These are phyloP conservation scores for Diplazon laetatorius DNA, from an alignment of 2,888 invertebrate genomes.

Conservation along the genomic window DNA sequence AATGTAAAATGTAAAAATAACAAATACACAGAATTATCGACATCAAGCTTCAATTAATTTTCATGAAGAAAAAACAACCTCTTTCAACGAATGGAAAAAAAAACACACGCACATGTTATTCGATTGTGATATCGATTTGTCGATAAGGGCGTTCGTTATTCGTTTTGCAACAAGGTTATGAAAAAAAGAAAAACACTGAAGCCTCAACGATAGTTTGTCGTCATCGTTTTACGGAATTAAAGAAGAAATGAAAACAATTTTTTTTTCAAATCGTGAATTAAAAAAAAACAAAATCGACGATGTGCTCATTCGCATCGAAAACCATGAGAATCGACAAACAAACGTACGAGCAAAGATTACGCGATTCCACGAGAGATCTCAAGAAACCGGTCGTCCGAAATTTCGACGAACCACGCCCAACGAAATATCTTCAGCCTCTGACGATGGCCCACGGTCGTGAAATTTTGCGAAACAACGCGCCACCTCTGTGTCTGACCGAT, in stretches of 20 bases:
- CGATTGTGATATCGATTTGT: not conserved
- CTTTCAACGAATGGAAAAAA: no score
- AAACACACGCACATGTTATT: no score
- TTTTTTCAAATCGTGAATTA: conserved; percentile 38
- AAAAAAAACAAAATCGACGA: conserved; percentile 66
- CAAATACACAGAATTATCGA: no score
- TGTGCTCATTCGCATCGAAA: conserved; percentile 57
- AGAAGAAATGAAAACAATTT: not conserved
- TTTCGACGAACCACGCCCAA: conserved; percentile 46
- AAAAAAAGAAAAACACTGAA: no score
- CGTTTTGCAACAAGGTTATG: conserved; percentile 5
- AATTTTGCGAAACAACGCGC: conserved; percentile 54
- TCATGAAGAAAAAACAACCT: no score
- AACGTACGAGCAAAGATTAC: conserved; percentile 1
- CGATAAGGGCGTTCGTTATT: conserved; percentile 1
- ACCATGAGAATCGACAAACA: conserved; percentile 40
- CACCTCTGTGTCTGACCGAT: conserved; percentile 51
- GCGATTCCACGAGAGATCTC: not conserved
- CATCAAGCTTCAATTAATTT: no score
- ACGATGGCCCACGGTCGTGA: conserved; percentile 17
- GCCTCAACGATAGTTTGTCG: no score
- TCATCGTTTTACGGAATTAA: no score
- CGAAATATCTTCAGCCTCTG: conserved; percentile 37
- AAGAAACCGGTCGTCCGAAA: conserved; percentile 26
- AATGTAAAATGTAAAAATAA: no score